Percentiles rank a stretch among this genome's conserved stretches.
Conservation (phyloP, 2,113 vertebrate genomes). For the Xenopus laevis region DNA sequence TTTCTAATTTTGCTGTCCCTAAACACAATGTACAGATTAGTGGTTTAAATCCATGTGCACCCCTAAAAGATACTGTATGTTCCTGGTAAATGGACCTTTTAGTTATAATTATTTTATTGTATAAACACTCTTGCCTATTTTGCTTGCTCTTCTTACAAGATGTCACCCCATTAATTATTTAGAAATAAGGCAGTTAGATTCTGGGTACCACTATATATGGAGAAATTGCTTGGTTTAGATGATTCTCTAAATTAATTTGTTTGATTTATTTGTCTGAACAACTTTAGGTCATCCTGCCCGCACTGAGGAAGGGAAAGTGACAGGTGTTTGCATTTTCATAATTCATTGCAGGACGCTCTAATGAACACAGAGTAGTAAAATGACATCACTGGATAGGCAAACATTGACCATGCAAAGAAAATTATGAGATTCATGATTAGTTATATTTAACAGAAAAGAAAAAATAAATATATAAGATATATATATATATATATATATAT, state of each 20-base stretch:
- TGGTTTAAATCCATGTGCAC: too few species aligned
- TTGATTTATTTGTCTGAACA: constrained; percentile 21
- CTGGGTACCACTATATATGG: background rate
- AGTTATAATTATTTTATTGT: too few species aligned
- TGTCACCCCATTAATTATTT: background rate
- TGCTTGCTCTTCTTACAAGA: background rate
- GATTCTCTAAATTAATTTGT: constrained; percentile 21
- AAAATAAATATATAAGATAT: too few species aligned
- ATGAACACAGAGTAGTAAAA: background rate
- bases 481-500: too few species aligned
- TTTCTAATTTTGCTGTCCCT: too few species aligned
- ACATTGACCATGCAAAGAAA: background rate
- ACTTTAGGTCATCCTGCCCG: constrained; percentile 6
- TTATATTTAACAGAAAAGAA: too few species aligned
- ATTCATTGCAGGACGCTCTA: constrained; percentile 20
- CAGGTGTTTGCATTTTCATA: constrained; percentile 26
- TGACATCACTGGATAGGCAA: constrained; percentile 1
- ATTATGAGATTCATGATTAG: background rate
- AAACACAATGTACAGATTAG: too few species aligned
- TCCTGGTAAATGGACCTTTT: too few species aligned
- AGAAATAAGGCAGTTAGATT: background rate
- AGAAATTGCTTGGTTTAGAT: background rate
- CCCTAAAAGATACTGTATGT: too few species aligned
- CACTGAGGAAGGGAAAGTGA: constrained; percentile 5
- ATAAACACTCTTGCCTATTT: too few species aligned